Base-by-base conservation (phyloP, 2,797 vertebrate genomes). In the Acestrorhynchus altus region DNA sequence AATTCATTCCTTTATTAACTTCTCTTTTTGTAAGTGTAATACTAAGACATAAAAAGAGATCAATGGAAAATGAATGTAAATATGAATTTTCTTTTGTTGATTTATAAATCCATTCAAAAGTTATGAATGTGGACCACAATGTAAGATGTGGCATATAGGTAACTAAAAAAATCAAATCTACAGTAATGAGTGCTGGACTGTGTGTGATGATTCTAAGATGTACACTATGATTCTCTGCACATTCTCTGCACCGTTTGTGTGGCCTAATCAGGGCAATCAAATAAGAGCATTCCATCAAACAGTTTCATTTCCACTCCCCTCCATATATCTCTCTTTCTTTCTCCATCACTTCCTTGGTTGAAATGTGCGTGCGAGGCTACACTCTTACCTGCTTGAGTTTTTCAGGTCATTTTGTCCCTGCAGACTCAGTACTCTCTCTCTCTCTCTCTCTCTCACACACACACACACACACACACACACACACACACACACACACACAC, bases 391-490 rank as follows among this genome's bases (percentile, higher is more conserved):
- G 51, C 9, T 73, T 79, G 72, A 77, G 71, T 68, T 85, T 83
- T 83, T 79, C 63, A 81, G 83, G 85, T 82, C 85, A 86, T 39
- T 81, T 73, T 40, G 28, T 81, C 85, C 77, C 81, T 68, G 49
- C 46, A 85, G 84, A 77, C 65, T 72, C 35, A 24, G 46, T 64
- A 46, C 73, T 71, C 28, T 51, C 42, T 59, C 72, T n/a, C 61
- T 20, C 60, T 35, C 39, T 22, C 39, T 44, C n/a, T 35, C 44
- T 52, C 52, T 22, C 4, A 15, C 20, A 20, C 63, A 44, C 69
- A 31, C 10, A 28, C 20, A 12, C 65, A 6, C 60, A 12, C 47
- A 18, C 57, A 39, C 46, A 44, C 46, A 63, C 39, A 20, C 47
- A 44, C 72, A 44, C 15, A 12, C 20, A 44, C 73, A 47, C n/a